Evolutionary conservation across 2,888 invertebrate species (phyloP).

Genomic region (Allygus modestus): DNA sequence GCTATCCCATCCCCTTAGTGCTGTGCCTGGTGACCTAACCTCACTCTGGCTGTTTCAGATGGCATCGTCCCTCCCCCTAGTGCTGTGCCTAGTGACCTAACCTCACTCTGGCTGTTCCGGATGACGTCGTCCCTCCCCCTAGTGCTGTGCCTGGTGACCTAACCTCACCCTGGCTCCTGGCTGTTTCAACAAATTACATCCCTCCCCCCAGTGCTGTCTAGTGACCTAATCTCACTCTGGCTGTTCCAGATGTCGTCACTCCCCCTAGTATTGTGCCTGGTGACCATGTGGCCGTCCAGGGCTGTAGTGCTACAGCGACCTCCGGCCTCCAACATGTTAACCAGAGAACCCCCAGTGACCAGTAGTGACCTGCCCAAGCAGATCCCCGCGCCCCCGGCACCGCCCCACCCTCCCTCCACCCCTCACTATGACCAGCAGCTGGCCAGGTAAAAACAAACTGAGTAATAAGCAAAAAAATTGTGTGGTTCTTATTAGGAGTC

Average conservation of each 20-base stretch:
- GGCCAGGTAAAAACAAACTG: slow-evolving; percentile 21
- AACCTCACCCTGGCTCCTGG: too few relatives aligned
- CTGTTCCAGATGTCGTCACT: slow-evolving; percentile 3
- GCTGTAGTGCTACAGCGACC: slow-evolving; percentile 66
- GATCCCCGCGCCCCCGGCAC: slow-evolving; percentile 74
- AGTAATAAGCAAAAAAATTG: too few relatives aligned
- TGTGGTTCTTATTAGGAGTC: too few relatives aligned
- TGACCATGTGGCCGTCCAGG: slow-evolving; percentile 27
- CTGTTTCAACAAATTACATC: too few relatives aligned
- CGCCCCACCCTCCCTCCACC: slow-evolving; percentile 63
- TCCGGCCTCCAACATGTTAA: slow-evolving; percentile 60
- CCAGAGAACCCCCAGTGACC: slow-evolving; percentile 71
- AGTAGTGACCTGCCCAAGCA: slow-evolving; percentile 75
- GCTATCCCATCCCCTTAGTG: neutral
- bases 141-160: slow-evolving; percentile 29
- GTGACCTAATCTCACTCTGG: too few relatives aligned
- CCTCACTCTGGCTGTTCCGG: too few relatives aligned
- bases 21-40: too few relatives aligned
- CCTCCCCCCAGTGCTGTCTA: slow-evolving; percentile 23
- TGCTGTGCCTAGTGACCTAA: slow-evolving; percentile 28
- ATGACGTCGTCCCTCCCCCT: slow-evolving; percentile 18
- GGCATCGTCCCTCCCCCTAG: slow-evolving; percentile 11
- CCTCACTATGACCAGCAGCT: slow-evolving; percentile 67
- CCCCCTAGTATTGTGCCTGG: slow-evolving; percentile 17
- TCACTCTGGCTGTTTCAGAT: too few relatives aligned